Evolutionary conservation across 2,888 invertebrate species (phyloP), one percentile per base, ranked within the genome.

Genomic region (Biston betularia): DNA sequence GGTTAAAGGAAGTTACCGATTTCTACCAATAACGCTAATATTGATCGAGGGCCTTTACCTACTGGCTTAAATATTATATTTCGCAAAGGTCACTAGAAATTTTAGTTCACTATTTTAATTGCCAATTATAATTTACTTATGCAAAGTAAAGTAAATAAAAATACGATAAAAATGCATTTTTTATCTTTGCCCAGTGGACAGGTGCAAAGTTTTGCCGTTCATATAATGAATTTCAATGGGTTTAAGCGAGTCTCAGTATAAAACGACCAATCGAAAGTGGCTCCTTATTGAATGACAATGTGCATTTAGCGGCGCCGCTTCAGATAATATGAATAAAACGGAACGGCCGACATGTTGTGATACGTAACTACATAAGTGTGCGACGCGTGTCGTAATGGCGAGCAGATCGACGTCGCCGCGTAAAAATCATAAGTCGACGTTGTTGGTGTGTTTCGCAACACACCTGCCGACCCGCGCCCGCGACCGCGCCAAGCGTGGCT

Each of bases 351-450:
- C 84, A 83, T 86, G 82, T 84, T 84, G 74, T 64, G 69, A 68
- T 67, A 68, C 66, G 65, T 70, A 60, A n/a, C 78, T 79, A 83
- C 80, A 82, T 84, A 81, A 78, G 74, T 77, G 78, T 80, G 79
- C 80, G 79, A 77, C 79, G 82, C 80, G 81, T 88, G 84, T 85
- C 83, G 89, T 86, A 89, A 90, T 87, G 88, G 87, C 89, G 81
- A 81, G 73, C 85, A 80, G 82, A 38, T 38, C 38, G 78, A 79
- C 80, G 79, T 83, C 77, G 81, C 70, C 78, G 75, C 81, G 85
- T 89, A 88, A 90, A 88, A 90, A 89, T 90, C 80, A 85, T 85
- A 85, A 75, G 86, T 80, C 83, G 86, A 83, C 85, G 83, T 83
- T 80, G 83, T 83, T 80, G 79, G 74, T 77, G 80, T 77, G 84